These are phyloP conservation scores for Drosophila nr. perissopoda DNA, from an alignment of 2,888 invertebrate species.

Conservation along the genomic window DNA sequence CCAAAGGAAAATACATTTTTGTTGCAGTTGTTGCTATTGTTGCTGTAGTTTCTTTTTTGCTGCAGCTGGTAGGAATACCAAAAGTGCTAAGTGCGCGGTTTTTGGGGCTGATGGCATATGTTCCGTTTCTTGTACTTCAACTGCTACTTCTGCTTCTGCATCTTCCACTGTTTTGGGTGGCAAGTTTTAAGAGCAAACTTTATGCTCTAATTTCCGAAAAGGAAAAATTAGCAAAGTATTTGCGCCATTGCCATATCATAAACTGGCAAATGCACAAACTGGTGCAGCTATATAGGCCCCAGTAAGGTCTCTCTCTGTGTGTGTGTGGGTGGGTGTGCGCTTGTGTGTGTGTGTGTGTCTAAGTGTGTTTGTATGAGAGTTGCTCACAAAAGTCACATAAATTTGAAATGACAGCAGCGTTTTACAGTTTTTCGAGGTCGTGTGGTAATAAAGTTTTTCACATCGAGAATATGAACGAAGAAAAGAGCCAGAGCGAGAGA, in stretches of 20 bases:
- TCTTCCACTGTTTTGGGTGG: conserved; percentile 27
- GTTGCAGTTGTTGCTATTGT: conserved; percentile 30
- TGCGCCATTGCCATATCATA: conserved; percentile 76
- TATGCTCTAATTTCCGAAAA: conserved; percentile 78
- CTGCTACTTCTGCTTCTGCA: neutral
- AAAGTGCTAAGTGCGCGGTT: conserved; percentile 73
- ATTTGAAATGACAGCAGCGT: conserved; percentile 77
- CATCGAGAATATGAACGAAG: conserved; percentile 28
- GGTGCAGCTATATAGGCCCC: conserved; percentile 39
- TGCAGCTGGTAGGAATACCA: conserved; percentile 59
- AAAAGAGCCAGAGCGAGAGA: neutral
- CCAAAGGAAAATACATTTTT: conserved; percentile 62
- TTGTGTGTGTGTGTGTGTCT: conserved; percentile 12
- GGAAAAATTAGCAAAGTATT: conserved; percentile 79
- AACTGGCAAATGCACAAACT: conserved; percentile 58
- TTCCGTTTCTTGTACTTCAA: conserved; percentile 15
- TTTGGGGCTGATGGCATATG: conserved; percentile 38
- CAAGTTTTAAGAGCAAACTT: conserved; percentile 74
- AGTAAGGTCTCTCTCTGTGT: conserved; percentile 1
- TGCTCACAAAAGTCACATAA: conserved; percentile 78
- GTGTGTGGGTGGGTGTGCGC: neutral
- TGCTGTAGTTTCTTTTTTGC: conserved; percentile 18
- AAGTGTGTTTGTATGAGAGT: conserved; percentile 34
- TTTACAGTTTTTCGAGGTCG: conserved; percentile 78
- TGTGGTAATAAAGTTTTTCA: conserved; percentile 67